Conservation (phyloP, 2,797 vertebrate species). For the Ptychobarbus kaznakovi region DNA sequence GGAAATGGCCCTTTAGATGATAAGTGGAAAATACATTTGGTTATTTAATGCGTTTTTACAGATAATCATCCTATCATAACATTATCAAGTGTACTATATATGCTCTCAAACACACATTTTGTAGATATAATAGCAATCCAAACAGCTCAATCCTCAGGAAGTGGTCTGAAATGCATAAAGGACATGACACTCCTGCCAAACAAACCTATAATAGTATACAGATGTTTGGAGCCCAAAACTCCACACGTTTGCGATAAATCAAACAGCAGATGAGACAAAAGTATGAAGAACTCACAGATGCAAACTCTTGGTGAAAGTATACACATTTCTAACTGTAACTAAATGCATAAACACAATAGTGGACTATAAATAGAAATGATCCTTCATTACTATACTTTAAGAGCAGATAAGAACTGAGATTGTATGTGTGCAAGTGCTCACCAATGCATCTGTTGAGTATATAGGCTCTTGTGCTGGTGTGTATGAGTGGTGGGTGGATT, state of each 20-base stretch:
- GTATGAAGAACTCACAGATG: neutral
- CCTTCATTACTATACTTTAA: neutral
- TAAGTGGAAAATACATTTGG: neutral
- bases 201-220: neutral
- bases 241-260: neutral
- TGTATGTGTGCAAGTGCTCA: neutral
- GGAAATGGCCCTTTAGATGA: neutral
- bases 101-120: neutral
- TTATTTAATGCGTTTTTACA: neutral
- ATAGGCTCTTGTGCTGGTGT: neutral
- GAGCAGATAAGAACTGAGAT: neutral
- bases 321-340: neutral
- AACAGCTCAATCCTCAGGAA: neutral
- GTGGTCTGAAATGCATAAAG: neutral
- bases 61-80: neutral
- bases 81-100: neutral
- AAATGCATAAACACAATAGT: neutral
- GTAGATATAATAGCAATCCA: neutral
- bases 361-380: neutral
- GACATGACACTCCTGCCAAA: neutral
- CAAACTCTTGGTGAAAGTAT: neutral
- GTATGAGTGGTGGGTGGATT: conserved; percentile 35
- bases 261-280: neutral
- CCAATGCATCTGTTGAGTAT: neutral
- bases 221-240: neutral